Evolutionary conservation across 1,140 invertebrate species (phyloP), one percentile per base, ranked within the genome.

Genomic region (Ephestia elutella): DNA sequence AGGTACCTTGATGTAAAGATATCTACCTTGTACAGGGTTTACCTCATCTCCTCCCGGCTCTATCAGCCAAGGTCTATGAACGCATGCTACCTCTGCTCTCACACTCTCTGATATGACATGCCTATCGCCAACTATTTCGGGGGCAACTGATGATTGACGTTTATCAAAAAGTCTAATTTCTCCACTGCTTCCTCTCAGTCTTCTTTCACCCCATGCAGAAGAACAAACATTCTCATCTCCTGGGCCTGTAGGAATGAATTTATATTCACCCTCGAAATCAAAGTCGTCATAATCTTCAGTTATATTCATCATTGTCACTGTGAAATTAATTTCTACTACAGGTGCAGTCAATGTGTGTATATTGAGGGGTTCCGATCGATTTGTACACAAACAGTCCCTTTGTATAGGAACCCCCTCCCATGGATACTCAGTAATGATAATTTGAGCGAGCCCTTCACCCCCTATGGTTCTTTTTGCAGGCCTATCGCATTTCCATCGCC

Each of bases 211-310:
- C 80, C 92, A 92, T 25, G 89, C 90, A 54, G 91, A 90, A 2
- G 90, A 88, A 70, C 92, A 93, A 18, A 90, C 80, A 30, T 87
- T 88, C 38, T 92, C 90, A 53, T 89, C 87, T 13, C 86, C 85
- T 0, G 80, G 75, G 17, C 80, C 87, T 38, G 86, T 85, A 0
- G 91, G 82, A 32, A 94, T 75, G 78, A 95, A 95, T 81, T 94
- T 92, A 72, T 93, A 95, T 67, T 92, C 91, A 0, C 93, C 95
- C 73, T 96, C 94, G 82, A 96, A 96, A 66, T 91, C 92, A 80
- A 94, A 96, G 80, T 95, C 92, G 38, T 92, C 91, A 68, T 94
- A 95, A 85, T 96, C 95, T 79, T 96, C 93, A 9, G 92, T 93
- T 21, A 95, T 93, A 78, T 94, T 94, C 95, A 96, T 96, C 68